These are phyloP conservation scores for Ommatoiulus sabulosus DNA, from an alignment of 2,888 invertebrate genomes.

Conservation along the genomic window DNA sequence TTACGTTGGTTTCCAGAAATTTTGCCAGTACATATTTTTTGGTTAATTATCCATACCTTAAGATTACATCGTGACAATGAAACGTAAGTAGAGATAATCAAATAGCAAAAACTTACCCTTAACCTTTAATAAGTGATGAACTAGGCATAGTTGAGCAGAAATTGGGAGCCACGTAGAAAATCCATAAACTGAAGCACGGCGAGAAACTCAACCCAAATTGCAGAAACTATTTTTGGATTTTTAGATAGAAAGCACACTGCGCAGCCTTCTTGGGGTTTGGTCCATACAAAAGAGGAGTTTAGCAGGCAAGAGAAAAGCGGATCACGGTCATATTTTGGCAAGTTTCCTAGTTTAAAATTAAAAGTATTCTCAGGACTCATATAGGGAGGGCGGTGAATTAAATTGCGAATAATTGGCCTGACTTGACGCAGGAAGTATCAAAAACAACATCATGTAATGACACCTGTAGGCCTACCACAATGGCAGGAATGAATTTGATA, in stretches of 20 bases:
- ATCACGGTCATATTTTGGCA: neutral
- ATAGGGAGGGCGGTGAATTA: no score
- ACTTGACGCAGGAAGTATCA: no score
- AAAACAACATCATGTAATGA: no score
- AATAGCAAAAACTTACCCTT: neutral
- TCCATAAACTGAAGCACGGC: neutral
- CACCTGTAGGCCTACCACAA: no score
- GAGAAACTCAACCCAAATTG: constrained; percentile 2
- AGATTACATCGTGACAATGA: no score
- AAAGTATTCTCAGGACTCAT: no score
- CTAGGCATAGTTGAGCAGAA: neutral
- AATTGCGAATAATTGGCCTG: no score
- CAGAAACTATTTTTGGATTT: constrained; percentile 8
- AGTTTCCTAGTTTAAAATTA: no score
- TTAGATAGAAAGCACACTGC: neutral
- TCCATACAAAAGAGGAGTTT: neutral
- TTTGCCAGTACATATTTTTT: neutral
- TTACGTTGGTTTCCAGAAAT: neutral
- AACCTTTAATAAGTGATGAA: neutral
- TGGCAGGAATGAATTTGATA: no score
- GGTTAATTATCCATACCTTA: no score
- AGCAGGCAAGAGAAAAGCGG: neutral
- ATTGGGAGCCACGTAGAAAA: neutral
- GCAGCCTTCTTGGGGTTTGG: neutral
- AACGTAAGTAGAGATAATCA: neutral